Evolutionary conservation across 2,113 vertebrate species (phyloP).

Genomic region (Lanius ludovicianus): DNA sequence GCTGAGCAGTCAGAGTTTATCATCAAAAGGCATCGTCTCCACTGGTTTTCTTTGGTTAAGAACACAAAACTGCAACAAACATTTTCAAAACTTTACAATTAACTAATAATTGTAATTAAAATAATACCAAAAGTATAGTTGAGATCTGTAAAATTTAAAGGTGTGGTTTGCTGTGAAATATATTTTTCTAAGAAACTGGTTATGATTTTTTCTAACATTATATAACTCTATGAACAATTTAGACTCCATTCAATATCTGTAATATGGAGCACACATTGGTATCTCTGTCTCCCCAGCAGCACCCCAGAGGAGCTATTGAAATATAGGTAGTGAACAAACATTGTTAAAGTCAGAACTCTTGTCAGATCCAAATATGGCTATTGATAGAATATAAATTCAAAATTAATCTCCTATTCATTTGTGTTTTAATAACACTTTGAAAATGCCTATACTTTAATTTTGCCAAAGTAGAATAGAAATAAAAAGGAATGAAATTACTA

Average conservation of each 20-base stretch:
- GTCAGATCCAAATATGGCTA: not conserved
- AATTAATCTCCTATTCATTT: not conserved
- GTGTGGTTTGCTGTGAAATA: not conserved
- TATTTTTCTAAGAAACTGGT: not conserved
- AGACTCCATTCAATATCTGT: not conserved
- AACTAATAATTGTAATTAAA: not conserved
- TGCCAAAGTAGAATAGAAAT: not conserved
- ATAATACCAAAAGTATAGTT: not conserved
- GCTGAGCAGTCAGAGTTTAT: not conserved
- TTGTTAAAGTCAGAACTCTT: not conserved
- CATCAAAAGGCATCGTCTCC: not conserved
- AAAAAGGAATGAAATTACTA: not conserved
- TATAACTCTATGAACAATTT: not conserved
- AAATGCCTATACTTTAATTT: conserved; percentile 6
- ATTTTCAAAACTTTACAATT: not conserved
- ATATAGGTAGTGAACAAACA: not conserved
- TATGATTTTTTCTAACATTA: not conserved
- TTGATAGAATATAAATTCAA: not conserved
- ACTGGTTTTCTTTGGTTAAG: not conserved
- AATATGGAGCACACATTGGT: not conserved
- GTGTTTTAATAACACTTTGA: not conserved
- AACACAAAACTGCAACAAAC: not conserved
- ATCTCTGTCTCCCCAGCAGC: not conserved
- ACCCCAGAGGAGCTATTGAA: not conserved
- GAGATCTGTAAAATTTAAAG: not conserved